phyloP scores from a whole-genome alignment of 2,888 invertebrate genomes.

The Sericinus montela region DNA sequence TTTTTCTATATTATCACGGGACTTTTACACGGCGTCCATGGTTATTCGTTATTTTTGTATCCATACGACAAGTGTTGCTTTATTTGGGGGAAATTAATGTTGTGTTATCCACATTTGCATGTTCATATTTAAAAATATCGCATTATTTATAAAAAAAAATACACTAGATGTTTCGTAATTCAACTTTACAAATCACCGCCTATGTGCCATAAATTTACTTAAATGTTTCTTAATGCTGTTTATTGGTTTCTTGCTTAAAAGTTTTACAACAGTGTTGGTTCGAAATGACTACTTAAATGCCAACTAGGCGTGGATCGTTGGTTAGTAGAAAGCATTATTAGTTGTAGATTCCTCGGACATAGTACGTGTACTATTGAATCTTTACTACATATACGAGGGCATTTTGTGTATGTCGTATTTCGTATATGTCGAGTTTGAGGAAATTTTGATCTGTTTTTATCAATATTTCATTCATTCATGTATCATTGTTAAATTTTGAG shows the following conservation, averaged over 20 bases:
- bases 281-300: slow-evolving; percentile 13
- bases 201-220: slow-evolving; percentile 17
- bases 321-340: background rate
- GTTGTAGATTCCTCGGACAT: slow-evolving; percentile 9
- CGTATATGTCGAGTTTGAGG: slow-evolving; percentile 3
- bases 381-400: too few relatives aligned
- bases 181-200: slow-evolving; percentile 15
- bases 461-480: slow-evolving; percentile 5
- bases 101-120: too few relatives aligned
- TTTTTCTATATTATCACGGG: too few relatives aligned
- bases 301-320: slow-evolving; percentile 4
- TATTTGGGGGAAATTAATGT: too few relatives aligned
- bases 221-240: slow-evolving; percentile 18
- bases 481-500: too few relatives aligned
- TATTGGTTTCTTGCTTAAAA: slow-evolving; percentile 14
- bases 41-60: too few relatives aligned
- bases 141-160: background rate
- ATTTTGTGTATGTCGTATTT: slow-evolving; percentile 12
- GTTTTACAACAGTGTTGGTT: slow-evolving; percentile 16
- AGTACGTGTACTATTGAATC: too few relatives aligned
- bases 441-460: slow-evolving; percentile 8
- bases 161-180: slow-evolving; percentile 13
- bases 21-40: too few relatives aligned
- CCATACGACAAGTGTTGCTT: too few relatives aligned
- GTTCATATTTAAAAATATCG: too few relatives aligned